phyloP scores from a whole-genome alignment of 2,113 vertebrate species.

The Leptodactylus fuscus region DNA sequence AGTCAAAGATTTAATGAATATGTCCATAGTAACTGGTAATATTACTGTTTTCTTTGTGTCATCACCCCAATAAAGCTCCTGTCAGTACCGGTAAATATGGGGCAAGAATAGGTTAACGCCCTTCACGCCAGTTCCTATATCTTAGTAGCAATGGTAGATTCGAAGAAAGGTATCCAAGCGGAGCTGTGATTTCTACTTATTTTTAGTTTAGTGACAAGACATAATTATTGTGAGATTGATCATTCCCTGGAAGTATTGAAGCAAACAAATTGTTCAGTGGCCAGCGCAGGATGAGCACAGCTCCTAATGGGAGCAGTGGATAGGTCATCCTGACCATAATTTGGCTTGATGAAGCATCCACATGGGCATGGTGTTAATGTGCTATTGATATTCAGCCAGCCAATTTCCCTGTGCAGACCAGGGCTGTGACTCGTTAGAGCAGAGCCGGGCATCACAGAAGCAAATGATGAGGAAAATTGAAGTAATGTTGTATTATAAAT shows the following conservation, averaged over 20 bases:
- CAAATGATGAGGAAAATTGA: constrained; percentile 99
- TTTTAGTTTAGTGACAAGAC: constrained; percentile 74
- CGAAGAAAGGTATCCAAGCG: constrained; percentile 62
- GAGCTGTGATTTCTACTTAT: constrained; percentile 64
- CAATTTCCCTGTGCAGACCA: constrained; percentile 68
- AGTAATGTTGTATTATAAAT: constrained; percentile 99
- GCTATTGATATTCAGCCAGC: constrained; percentile 83
- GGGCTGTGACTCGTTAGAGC: constrained; percentile 81
- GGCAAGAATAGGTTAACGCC: constrained; percentile 41
- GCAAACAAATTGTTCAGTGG: constrained; percentile 78
- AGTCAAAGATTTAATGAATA: constrained; percentile 31
- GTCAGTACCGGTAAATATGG: neutral
- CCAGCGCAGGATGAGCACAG: constrained; percentile 71
- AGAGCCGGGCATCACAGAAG: constrained; percentile 88
- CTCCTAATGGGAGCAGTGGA: constrained; percentile 76
- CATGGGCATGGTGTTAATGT: constrained; percentile 72
- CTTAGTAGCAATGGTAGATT: constrained; percentile 19
- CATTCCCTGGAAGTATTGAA: constrained; percentile 74
- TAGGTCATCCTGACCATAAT: constrained; percentile 74
- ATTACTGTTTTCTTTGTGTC: neutral
- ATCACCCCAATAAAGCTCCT: neutral
- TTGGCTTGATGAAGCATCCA: constrained; percentile 76
- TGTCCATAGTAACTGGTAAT: constrained; percentile 14
- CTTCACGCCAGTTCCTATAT: neutral
- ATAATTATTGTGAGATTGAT: constrained; percentile 79